Evolutionary conservation across 2,797 vertebrate species (phyloP).

Genomic region (Mormyrops attenuatus): DNA sequence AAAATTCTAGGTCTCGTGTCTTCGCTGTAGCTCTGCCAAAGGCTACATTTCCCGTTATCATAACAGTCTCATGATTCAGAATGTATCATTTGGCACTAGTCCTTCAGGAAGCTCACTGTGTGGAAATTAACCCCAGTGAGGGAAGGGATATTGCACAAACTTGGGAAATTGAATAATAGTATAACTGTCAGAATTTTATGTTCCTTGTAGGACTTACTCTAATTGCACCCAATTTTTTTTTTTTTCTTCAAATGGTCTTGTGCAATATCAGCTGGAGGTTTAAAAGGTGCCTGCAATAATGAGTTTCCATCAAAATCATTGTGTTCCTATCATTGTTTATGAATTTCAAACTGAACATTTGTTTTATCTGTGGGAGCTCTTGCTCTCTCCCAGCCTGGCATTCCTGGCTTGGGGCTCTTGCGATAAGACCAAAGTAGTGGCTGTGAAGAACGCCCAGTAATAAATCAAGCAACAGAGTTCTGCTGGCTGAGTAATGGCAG

Average conservation of each 20-base stretch:
- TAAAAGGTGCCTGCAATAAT: not conserved
- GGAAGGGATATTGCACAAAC: not conserved
- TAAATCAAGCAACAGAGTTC: not conserved
- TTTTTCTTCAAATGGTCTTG: not conserved
- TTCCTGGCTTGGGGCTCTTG: not conserved
- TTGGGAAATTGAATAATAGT: not conserved
- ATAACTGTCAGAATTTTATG: not conserved
- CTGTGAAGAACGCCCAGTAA: not conserved
- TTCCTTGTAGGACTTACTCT: not conserved
- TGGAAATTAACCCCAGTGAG: not conserved
- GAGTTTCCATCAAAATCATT: not conserved
- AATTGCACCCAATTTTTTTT: not conserved
- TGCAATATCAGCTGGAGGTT: not conserved
- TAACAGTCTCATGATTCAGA: conserved; percentile 1
- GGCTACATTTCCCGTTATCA: not conserved
- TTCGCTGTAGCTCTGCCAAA: not conserved
- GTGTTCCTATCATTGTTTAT: not conserved
- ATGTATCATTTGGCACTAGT: not conserved
- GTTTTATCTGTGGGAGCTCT: not conserved
- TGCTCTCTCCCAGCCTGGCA: not conserved
- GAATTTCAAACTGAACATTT: not conserved
- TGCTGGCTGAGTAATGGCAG: not conserved
- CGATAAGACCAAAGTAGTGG: not conserved
- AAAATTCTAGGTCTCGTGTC: not conserved
- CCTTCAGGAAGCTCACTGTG: not conserved